Base-by-base conservation (phyloP, 2,888 invertebrate genomes). In the Oscheius myriophilus region DNA sequence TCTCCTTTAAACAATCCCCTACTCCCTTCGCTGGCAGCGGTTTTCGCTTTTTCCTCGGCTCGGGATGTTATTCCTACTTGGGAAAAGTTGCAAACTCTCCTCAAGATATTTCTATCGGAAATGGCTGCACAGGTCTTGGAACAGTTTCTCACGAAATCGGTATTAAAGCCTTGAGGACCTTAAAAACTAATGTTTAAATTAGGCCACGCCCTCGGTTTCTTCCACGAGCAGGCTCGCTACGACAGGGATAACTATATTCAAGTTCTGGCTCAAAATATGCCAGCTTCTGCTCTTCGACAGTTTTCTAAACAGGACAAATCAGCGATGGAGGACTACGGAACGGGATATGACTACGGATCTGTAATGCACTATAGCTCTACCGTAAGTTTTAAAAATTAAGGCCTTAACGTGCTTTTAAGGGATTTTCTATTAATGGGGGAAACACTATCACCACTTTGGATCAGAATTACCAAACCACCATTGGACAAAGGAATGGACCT, bases 141-240 rank as follows among this genome's bases (percentile, higher is more conserved):
- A 83, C 80, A 11, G 85, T 86, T 21, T 73, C 78, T n/a, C 85
- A 86, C 63, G 85, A 85, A 72, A 83, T 86, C 51, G 84, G 81
- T 82, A 45, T 54, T 33, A 33, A 33, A 33, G 33, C 9, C 9
- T 6, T 6, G 3, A 33, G 9, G 9, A 33, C 33, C 21, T 9
- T 18, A 1, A 2, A 7, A 23, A 7, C n/a, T 45, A 16, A 25
- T 54, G 14, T 39, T 55, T 0, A n/a, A 14, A 21, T 67, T 77
- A 82, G 82, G 85, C 2, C 85, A 85, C 69, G 78, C 84, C 3
- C 78, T 85, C 4, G 85, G 85, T 2, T 81, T 82, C 62, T 84
- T 80, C 71, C 85, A 85, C 68, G 85, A 84, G 54, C 85, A 85
- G 57, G 71, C 81, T 53, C 77, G 85, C 0, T 81, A 72, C 16